Evolutionary conservation across 2,888 invertebrate genomes (phyloP).

Genomic region (Drosophila helvetica): DNA sequence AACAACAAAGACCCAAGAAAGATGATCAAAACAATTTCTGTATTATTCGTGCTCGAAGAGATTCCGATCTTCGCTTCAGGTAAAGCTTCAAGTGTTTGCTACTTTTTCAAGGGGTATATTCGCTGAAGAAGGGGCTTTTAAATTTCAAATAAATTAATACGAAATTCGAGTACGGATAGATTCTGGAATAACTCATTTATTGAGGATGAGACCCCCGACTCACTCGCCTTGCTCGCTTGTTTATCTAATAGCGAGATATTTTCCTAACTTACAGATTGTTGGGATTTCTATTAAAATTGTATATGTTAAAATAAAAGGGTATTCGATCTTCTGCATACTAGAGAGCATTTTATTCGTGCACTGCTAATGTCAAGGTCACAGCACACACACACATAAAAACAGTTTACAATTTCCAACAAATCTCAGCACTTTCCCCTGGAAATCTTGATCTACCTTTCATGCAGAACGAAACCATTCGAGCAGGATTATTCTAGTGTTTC

Average conservation of each 20-base stretch:
- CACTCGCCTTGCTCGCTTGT: too few species aligned
- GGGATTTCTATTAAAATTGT: too few species aligned
- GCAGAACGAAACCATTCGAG: conserved; percentile 7
- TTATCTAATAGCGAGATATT: too few species aligned
- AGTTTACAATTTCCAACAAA: background rate
- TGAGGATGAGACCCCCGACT: too few species aligned
- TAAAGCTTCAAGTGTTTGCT: conserved; percentile 7
- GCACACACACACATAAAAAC: background rate
- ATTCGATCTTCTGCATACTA: background rate
- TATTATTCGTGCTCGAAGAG: conserved; percentile 36
- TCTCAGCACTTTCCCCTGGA: conserved; percentile 37
- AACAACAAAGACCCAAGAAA: conserved; percentile 17
- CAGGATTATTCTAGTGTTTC: conserved; percentile 24
- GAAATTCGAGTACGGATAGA: too few species aligned
- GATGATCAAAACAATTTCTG: conserved; percentile 11
- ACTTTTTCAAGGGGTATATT: background rate
- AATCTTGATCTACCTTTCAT: conserved; percentile 25
- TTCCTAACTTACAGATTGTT: too few species aligned
- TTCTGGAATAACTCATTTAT: too few species aligned
- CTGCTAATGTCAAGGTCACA: conserved; percentile 68
- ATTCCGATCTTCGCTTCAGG: conserved; percentile 48
- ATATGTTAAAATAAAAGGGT: too few species aligned
- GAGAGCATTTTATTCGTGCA: background rate
- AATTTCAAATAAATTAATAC: too few species aligned
- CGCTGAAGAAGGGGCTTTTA: too few species aligned